Evolutionary conservation across 2,888 invertebrate genomes (phyloP), one percentile per base, ranked within the genome.

Genomic region (Atrina japonica): DNA sequence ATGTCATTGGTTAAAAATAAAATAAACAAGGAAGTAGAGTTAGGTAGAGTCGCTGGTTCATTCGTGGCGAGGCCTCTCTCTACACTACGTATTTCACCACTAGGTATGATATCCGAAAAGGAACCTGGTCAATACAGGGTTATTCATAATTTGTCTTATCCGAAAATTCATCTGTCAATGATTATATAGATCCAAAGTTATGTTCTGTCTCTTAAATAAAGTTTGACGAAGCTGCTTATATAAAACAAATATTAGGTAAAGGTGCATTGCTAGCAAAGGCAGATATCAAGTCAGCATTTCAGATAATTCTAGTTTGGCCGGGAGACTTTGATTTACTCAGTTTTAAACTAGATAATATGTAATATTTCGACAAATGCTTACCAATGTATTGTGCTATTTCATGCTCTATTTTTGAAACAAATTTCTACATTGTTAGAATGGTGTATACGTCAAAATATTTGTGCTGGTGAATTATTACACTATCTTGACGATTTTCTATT

Each of bases 151-250:
- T 47, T 70, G 30, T 73, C 76, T 7, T 65, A 61, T 47, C 68
- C 70, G 23, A 53, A 3, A 68, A 65, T 16, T 9, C 35, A 2
- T 75, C 70, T 5, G 43, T 75, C 2, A 72, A 72, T 52, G 60
- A 72, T 18, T 60, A 7, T 23, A 77, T 75, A 40, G 69, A 74
- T 35, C 63, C 66, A 2, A 47, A 23, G 0, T 18, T 70, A 11
- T 64, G 65, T 45, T 45, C 68, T 1, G 75, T 77, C 1, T 56
- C 75, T 14, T 75, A 73, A 45, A 71, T 73, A 25, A 66, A 61
- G 30, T 75, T 75, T 64, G 77, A 75, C 35, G 52, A 63, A 16
- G 75, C 75, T 7, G 52, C 73, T n/a, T 2, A 43, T 1, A 66
- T 78, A 50, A 50, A 73, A 16, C 70, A 73, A 53, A 9, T 11